Conservation (phyloP, 2,113 vertebrate species). For the Colius striatus region DNA sequence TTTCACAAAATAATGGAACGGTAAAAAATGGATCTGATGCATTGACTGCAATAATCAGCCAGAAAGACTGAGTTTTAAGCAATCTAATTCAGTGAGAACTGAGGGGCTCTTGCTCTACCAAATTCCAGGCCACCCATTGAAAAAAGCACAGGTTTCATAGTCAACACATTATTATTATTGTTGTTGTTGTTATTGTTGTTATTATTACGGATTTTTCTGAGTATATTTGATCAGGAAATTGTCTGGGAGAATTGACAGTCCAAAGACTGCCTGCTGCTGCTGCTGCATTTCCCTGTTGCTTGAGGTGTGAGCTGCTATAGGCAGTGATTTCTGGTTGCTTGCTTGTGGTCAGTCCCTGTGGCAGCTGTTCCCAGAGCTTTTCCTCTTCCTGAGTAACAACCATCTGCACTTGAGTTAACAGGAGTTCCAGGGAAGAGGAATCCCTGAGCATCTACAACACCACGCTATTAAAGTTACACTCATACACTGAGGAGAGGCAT, state of each 20-base stretch:
- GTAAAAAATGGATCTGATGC: neutral
- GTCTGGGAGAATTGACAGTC: neutral
- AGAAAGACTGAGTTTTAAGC: neutral
- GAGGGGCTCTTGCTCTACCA: neutral
- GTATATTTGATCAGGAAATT: neutral
- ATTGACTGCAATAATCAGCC: neutral
- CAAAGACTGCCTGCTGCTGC: neutral
- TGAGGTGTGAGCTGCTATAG: rapidly evolving
- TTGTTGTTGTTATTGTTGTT: too few species aligned
- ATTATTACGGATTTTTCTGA: too few species aligned
- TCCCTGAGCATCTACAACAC: neutral
- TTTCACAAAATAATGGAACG: neutral
- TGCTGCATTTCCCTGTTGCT: neutral
- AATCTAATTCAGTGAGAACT: neutral
- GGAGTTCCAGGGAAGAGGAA: neutral
- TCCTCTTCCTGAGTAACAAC: neutral
- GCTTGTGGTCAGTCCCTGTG: neutral
- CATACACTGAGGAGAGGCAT: neutral
- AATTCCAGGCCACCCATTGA: neutral
- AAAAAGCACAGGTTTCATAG: neutral
- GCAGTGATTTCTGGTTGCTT: neutral
- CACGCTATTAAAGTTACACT: rapidly evolving
- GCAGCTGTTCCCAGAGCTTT: neutral
- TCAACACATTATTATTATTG: neutral
- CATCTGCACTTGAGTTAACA: neutral